These are phyloP conservation scores for Agrochola litura DNA, from an alignment of 2,888 invertebrate species.

Conservation along the genomic window DNA sequence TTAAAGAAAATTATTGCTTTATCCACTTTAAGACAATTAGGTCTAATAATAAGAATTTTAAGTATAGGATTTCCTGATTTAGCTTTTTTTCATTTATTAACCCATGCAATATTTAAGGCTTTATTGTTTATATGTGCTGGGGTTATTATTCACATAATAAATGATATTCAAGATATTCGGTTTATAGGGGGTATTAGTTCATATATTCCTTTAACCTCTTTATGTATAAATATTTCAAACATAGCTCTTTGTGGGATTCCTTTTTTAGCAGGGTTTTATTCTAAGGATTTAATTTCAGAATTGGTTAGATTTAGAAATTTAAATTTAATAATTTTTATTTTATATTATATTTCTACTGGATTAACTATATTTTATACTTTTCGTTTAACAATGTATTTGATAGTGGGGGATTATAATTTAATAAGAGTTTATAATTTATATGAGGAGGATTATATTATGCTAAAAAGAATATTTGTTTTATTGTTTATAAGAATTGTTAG, in stretches of 20 bases:
- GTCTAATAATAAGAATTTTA: slow-evolving; percentile 93
- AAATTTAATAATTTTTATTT: slow-evolving; percentile 89
- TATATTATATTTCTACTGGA: slow-evolving; percentile 90
- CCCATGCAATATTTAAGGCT: slow-evolving; percentile 94
- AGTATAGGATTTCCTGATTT: slow-evolving; percentile 89
- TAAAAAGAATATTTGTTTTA: slow-evolving; percentile 87
- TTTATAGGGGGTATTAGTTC: slow-evolving; percentile 87
- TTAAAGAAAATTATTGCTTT: slow-evolving; percentile 95
- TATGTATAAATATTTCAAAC: slow-evolving; percentile 91
- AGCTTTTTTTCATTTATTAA: slow-evolving; percentile 93
- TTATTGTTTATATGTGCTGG: slow-evolving; percentile 94
- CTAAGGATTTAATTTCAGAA: slow-evolving; percentile 91
- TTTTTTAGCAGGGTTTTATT: slow-evolving; percentile 92
- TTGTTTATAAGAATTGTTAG: slow-evolving; percentile 88
- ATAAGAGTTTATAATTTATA: slow-evolving; percentile 84
- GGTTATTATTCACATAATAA: slow-evolving; percentile 92
- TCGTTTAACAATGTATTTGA: slow-evolving; percentile 90
- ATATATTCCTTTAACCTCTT: slow-evolving; percentile 88
- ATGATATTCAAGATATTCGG: slow-evolving; percentile 93
- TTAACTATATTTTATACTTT: slow-evolving; percentile 91
- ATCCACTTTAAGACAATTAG: slow-evolving; percentile 94
- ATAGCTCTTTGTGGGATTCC: slow-evolving; percentile 92
- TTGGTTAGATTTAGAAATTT: slow-evolving; percentile 87
- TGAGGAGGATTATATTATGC: slow-evolving; percentile 86
- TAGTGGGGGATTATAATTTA: slow-evolving; percentile 71